Conservation (phyloP, 2,888 invertebrate genomes). For the Apoda limacodes region DNA sequence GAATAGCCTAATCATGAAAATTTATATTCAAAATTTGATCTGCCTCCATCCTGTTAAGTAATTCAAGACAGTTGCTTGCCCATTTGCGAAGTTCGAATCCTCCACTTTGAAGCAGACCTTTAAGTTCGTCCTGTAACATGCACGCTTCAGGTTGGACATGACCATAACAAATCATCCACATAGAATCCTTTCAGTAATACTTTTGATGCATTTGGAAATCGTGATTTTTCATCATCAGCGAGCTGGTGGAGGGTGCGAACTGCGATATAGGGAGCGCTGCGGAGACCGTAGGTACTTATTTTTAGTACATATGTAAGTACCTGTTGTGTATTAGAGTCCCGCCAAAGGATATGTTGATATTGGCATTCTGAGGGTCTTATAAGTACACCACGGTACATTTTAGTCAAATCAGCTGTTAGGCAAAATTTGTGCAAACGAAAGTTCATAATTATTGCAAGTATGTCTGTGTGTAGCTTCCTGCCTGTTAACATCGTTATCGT, state of each 20-base stretch:
- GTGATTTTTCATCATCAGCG: constrained; percentile 3
- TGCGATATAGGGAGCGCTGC: constrained; percentile 7
- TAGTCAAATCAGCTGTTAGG: constrained; percentile 6
- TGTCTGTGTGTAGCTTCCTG: constrained; percentile 7
- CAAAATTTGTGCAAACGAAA: too few species aligned
- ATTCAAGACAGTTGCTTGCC: constrained; percentile 7
- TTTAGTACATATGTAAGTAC: constrained; percentile 7
- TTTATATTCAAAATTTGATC: too few species aligned
- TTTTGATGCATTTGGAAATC: constrained; percentile 2
- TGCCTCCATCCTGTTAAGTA: constrained; percentile 4
- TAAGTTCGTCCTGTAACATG: constrained; percentile 9
- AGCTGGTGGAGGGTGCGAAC: constrained; percentile 8
- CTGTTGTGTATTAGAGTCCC: constrained; percentile 1
- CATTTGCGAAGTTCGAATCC: constrained; percentile 4
- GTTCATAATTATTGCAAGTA: constrained; percentile 6
- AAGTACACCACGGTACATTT: constrained; percentile 8
- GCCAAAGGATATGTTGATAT: constrained; percentile 8
- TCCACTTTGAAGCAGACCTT: neutral
- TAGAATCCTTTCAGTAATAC: constrained; percentile 1
- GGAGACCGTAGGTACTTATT: constrained; percentile 13
- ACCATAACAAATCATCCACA: constrained; percentile 11
- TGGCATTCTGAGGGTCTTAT: constrained; percentile 2
- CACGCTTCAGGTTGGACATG: constrained; percentile 8
- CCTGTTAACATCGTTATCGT: constrained; percentile 8
- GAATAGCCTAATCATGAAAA: too few species aligned